Evolutionary conservation across 1,140 invertebrate species (phyloP), one percentile per base, ranked within the genome.

Genomic region (Potamilus streckersoni): DNA sequence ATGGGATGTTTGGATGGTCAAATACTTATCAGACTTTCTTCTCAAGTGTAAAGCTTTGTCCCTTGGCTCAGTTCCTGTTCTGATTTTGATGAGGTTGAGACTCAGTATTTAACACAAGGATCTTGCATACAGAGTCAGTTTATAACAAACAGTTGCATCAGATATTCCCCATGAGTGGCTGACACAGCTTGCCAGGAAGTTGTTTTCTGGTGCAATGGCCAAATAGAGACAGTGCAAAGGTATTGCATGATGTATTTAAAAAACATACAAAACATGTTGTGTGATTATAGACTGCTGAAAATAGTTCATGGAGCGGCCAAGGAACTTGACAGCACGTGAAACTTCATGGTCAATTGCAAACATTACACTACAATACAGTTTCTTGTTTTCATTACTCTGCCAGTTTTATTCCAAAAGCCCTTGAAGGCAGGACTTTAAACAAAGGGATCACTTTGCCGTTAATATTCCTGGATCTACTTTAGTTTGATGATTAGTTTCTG

Each of bases 401-500:
- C 15, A 69, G 65, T 61, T 82, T 66, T 49, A n/a, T 82, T 6
- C 78, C 76, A 17, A 31, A 65, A 71, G 70, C 23, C 19, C 79
- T 79, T 79, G 81, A 73, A 56, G 81, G 75, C 15, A 64, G 76
- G 20, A 31, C 70, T 5, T 67, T 56, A 71, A 79, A 82, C 57
- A 80, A 78, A 71, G 16, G 68, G 4, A 79, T 82, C n/a, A 78
- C 79, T n/a, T 64, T 72, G 67, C 27, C 73, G 55, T 31, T 27
- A 73, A 73, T 14, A 17, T 27, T 73, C 19, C 55, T 77, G 14
- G 20, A 67, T n/a, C 61, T 77, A 14, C 58, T 82, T 17, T 23
- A 72, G 14, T 74, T 71, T n/a, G 78, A 74, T 13, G 80, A 81
- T 70, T 3, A 76, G 8, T 73, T 80, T 6, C n/a, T 79, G 17